Percentiles rank a stretch among this genome's conserved stretches.
Evolutionary conservation across 2,797 vertebrate genomes (phyloP).

Genomic region (Liparis tanakae): DNA sequence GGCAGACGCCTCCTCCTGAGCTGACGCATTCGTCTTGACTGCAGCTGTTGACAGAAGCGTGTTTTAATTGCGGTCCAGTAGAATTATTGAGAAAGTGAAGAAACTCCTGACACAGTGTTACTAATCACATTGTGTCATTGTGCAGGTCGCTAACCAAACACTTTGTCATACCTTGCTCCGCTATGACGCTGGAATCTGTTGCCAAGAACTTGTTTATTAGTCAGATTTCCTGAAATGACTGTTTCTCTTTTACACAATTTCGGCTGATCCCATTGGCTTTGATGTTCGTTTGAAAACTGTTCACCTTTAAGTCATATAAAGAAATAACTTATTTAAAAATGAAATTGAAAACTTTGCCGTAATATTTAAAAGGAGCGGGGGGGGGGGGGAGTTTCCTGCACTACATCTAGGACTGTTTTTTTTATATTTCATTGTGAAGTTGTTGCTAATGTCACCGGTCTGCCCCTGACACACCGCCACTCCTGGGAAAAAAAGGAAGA

Average conservation of each 20-base stretch:
- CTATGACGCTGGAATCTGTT: not conserved
- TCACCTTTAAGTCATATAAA: not conserved
- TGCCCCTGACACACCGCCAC: constrained; percentile 30
- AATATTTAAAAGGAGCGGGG: not conserved
- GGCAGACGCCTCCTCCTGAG: constrained; percentile 4
- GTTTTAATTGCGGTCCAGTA: constrained; percentile 10
- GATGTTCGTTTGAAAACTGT: not conserved
- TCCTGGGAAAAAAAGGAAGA: constrained; percentile 33
- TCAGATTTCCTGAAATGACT: constrained; percentile 28
- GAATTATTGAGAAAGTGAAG: constrained; percentile 49
- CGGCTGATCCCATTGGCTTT: not conserved
- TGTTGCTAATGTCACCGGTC: constrained; percentile 16
- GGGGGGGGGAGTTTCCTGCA: not conserved
- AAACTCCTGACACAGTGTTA: not conserved
- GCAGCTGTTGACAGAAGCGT: constrained; percentile 35
- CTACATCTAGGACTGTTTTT: not conserved
- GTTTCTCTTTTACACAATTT: not conserved
- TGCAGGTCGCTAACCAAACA: constrained; percentile 4
- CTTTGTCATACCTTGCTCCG: rapidly evolving
- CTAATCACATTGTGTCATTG: not conserved
- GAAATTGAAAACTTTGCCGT: not conserved
- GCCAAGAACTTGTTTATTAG: not conserved
- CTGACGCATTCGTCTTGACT: constrained; percentile 11
- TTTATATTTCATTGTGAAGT: not conserved
- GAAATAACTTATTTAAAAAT: not conserved